A percentile compares a stretch with the other conserved stretches of the same genome.
Conservation (phyloP, 2,113 vertebrate genomes). For the Gobius niger region DNA sequence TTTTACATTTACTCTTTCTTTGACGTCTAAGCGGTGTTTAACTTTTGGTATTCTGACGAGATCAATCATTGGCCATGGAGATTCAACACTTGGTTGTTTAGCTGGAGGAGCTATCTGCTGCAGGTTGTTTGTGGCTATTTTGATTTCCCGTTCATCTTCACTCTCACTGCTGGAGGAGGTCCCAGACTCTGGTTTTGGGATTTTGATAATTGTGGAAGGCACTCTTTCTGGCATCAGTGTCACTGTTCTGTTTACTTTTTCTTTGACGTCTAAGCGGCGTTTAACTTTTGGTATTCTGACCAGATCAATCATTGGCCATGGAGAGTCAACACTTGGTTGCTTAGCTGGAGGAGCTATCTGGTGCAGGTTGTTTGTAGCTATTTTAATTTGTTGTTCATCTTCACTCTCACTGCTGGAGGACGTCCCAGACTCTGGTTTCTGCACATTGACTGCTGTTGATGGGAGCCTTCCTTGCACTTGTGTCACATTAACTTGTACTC, state of each 20-base stretch:
- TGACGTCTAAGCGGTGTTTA: neutral
- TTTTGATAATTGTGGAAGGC: conserved; percentile 13
- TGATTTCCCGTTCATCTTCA: conserved; percentile 14
- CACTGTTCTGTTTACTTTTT: conserved; percentile 15
- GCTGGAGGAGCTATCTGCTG: neutral
- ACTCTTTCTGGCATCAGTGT: conserved; percentile 7
- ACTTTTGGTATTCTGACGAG: neutral
- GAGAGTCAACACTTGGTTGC: too few relatives aligned
- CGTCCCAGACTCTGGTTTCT: neutral
- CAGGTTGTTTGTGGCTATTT: neutral
- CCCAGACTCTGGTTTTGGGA: neutral
- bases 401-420: neutral
- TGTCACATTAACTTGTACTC: neutral
- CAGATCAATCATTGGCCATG: neutral
- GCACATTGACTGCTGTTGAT: conserved; percentile 4
- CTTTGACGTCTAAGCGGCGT: neutral
- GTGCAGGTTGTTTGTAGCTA: neutral
- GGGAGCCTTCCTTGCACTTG: neutral
- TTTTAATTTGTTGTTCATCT: conserved; percentile 10
- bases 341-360: neutral
- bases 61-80: neutral
- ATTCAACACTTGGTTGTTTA: neutral
- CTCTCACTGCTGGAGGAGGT: neutral
- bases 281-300: neutral
- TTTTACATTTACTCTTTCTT: conserved; percentile 15